Conservation (phyloP, 1,140 invertebrate species). For the Mya arenaria region DNA sequence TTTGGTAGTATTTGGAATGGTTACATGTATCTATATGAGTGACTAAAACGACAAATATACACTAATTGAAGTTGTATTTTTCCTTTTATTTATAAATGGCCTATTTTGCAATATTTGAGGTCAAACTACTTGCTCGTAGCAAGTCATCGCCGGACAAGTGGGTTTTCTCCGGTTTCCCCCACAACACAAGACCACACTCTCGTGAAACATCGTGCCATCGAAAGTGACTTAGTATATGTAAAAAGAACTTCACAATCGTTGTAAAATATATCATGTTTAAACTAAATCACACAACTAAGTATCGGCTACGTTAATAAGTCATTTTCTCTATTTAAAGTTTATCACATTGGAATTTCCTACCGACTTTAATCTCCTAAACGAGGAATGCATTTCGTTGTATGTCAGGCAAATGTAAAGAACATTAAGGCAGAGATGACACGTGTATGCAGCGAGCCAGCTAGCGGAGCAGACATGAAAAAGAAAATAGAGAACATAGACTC, state of each 20-base stretch:
- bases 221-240: not conserved
- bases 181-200: too few relatives aligned
- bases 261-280: not conserved
- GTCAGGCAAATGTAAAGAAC: slow-evolving; percentile 17
- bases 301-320: not conserved
- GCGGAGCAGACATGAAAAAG: not conserved
- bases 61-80: too few relatives aligned
- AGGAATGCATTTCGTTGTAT: not conserved
- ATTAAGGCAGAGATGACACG: slow-evolving; percentile 10
- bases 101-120: too few relatives aligned
- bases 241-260: not conserved
- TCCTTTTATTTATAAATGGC: too few relatives aligned
- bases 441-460: not conserved
- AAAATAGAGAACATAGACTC: slow-evolving; percentile 2
- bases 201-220: not conserved
- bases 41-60: too few relatives aligned
- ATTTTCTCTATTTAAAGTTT: too few relatives aligned
- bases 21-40: too few relatives aligned
- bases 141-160: too few relatives aligned
- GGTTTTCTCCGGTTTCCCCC: too few relatives aligned
- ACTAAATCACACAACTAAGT: not conserved
- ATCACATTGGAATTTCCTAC: not conserved
- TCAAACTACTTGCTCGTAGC: too few relatives aligned
- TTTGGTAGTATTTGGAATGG: too few relatives aligned
- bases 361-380: not conserved